A percentile compares a stretch with the other conserved stretches of the same genome.
These are phyloP conservation scores for Sarcoramphus papa DNA, from an alignment of 2,797 vertebrate genomes.

Conservation along the genomic window DNA sequence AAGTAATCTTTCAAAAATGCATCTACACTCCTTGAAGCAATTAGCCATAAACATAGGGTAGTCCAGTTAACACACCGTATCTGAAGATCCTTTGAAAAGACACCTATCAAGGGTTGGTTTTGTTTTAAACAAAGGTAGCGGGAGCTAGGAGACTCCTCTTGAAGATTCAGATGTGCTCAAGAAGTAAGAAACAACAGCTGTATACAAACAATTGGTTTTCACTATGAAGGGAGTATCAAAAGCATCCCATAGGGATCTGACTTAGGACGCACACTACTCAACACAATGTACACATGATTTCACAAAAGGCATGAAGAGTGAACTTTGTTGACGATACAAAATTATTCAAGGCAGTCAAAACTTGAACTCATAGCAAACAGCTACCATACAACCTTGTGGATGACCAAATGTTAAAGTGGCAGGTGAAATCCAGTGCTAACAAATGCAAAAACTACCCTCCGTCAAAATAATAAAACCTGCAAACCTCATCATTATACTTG, in stretches of 20 bases:
- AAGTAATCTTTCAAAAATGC: neutral
- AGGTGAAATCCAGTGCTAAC: neutral
- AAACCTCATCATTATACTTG: neutral
- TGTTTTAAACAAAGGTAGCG: neutral
- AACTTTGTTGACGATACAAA: neutral
- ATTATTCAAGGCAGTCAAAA: neutral
- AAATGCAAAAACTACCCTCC: neutral
- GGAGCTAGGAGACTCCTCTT: neutral
- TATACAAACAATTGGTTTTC: neutral
- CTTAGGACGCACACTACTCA: neutral
- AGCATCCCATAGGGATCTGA: neutral
- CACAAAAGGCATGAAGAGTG: neutral
- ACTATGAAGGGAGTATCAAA: neutral
- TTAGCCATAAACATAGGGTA: rapidly evolving
- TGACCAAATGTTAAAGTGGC: neutral
- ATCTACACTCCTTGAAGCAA: neutral
- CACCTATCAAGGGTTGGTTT: neutral
- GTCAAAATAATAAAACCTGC: neutral
- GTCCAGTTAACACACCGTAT: neutral
- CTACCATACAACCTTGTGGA: neutral
- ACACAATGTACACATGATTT: rapidly evolving
- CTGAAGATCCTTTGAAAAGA: neutral
- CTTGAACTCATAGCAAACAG: neutral
- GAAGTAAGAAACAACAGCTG: neutral
- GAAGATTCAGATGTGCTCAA: neutral